phyloP scores from a whole-genome alignment of 1,140 invertebrate species.

The Drosophila ananassae region DNA sequence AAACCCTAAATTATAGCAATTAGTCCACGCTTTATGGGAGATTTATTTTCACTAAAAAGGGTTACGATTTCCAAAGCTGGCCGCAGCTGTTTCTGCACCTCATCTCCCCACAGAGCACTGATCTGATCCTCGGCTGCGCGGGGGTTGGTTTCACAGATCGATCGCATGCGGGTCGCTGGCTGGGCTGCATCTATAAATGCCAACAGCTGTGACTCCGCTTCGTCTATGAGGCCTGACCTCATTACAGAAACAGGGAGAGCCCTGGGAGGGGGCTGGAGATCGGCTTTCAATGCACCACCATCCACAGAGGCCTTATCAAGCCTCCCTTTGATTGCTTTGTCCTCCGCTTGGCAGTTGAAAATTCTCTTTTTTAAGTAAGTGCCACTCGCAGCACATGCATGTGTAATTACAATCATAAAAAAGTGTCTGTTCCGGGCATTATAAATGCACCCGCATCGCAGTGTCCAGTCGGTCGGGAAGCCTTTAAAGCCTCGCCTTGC shows the following conservation, averaged over 20 bases:
- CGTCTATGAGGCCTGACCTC: slow-evolving; percentile 59
- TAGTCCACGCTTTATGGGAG: slow-evolving; percentile 30
- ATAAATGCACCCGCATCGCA: slow-evolving; percentile 55
- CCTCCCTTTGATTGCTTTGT: slow-evolving; percentile 55
- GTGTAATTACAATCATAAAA: slow-evolving; percentile 52
- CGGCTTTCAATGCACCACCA: slow-evolving; percentile 59
- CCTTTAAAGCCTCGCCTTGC: slow-evolving; percentile 33
- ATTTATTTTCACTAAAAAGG: slow-evolving; percentile 27
- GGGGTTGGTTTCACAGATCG: slow-evolving; percentile 69
- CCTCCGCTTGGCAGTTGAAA: slow-evolving; percentile 3
- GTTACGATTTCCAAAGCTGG: slow-evolving; percentile 20
- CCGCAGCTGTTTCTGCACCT: slow-evolving; percentile 36
- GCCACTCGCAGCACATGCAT: slow-evolving; percentile 40
- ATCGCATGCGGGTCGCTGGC: slow-evolving; percentile 67
- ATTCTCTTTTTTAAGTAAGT: slow-evolving; percentile 12
- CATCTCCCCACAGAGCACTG: slow-evolving; percentile 14
- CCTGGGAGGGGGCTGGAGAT: slow-evolving; percentile 16
- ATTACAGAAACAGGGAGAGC: slow-evolving; percentile 48
- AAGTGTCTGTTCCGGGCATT: slow-evolving; percentile 47
- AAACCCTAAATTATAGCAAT: slow-evolving; percentile 62
- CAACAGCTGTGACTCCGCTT: slow-evolving; percentile 70
- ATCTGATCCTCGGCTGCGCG: slow-evolving; percentile 44
- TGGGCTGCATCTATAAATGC: slow-evolving; percentile 55
- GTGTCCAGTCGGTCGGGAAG: slow-evolving; percentile 41
- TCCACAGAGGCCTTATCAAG: slow-evolving; percentile 41